Percentiles rank a stretch among this genome's conserved stretches.
Conservation (phyloP, 2,113 vertebrate species). For the Beaufortia kweichowensis region DNA sequence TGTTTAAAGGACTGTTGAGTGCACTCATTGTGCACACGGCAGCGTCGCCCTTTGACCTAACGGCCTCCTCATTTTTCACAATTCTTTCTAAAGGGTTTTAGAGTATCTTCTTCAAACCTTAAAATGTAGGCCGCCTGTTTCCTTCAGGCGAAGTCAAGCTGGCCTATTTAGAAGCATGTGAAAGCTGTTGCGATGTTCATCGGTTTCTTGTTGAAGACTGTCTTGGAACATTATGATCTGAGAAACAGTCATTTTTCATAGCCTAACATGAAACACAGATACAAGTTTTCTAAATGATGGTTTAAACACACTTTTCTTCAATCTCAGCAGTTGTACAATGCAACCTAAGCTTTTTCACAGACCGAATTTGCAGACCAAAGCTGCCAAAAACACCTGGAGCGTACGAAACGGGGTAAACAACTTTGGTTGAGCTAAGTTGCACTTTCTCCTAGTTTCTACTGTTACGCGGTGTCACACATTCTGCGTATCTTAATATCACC, state of each 20-base stretch:
- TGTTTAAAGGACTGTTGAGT: conserved; percentile 9
- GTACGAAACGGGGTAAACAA: neutral
- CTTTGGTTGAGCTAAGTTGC: neutral
- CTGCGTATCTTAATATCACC: no score
- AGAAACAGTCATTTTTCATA: conserved; percentile 7
- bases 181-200: conserved; percentile 3
- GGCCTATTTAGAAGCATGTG: conserved; percentile 3
- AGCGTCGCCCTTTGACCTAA: neutral
- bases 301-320: neutral
- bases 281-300: neutral
- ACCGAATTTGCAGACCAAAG: neutral
- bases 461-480: neutral
- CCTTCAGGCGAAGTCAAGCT: conserved; percentile 25
- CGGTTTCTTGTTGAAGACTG: neutral
- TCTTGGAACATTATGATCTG: neutral
- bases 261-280: neutral
- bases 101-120: conserved; percentile 14
- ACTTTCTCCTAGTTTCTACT: neutral
- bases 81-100: conserved; percentile 20
- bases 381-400: conserved; percentile 1
- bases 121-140: conserved; percentile 33
- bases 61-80: conserved; percentile 40
- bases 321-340: conserved; percentile 21
- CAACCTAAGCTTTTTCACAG: neutral
- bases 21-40: neutral